Conservation (phyloP, 2,113 vertebrate species). For the Chamaea fasciata region DNA sequence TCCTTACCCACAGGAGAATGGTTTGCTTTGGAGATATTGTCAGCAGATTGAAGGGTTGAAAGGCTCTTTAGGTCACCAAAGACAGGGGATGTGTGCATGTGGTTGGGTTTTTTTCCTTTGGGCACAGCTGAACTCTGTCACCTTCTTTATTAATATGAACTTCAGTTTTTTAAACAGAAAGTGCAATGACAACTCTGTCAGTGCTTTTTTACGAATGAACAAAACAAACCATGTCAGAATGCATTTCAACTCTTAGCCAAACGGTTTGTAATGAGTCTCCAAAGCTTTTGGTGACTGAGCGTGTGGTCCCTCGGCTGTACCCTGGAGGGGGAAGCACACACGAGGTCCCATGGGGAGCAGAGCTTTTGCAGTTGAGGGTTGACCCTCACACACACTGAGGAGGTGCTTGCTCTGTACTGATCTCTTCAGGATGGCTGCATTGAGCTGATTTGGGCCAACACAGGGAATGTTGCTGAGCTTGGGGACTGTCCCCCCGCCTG, state of each 20-base stretch:
- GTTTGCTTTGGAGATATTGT: background rate
- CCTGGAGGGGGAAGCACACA: fast-evolving
- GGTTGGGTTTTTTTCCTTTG: background rate
- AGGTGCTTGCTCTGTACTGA: background rate
- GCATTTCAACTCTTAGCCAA: background rate
- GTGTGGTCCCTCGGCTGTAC: fast-evolving
- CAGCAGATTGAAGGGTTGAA: background rate
- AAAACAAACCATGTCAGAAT: background rate
- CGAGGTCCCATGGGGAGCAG: fast-evolving
- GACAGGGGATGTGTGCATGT: fast-evolving
- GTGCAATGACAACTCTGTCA: background rate
- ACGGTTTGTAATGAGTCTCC: background rate
- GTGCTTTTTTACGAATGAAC: background rate
- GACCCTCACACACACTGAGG: background rate
- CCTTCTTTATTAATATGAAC: background rate
- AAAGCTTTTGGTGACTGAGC: background rate
- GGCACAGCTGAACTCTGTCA: background rate
- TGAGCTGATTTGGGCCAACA: background rate
- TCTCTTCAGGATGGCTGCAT: background rate
- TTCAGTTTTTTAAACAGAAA: background rate
- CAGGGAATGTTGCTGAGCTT: background rate
- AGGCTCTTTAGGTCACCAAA: background rate
- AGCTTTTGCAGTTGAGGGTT: background rate
- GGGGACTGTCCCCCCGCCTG: background rate
- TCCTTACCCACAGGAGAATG: background rate